Conservation (phyloP, 1,140 invertebrate genomes). For the Drosophila triauraria region DNA sequence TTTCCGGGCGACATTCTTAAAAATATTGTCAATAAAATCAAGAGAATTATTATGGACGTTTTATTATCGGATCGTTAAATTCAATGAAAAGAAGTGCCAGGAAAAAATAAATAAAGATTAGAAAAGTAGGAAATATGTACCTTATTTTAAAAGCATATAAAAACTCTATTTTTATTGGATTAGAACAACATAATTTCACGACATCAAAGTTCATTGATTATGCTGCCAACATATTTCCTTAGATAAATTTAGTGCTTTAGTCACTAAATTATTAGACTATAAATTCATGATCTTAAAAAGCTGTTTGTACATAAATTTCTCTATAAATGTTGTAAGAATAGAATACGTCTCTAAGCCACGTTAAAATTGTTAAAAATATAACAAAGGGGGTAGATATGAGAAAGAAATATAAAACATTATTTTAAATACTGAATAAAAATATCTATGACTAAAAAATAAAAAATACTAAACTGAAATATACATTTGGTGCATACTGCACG, state of each 20-base stretch:
- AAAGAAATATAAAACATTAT: no score
- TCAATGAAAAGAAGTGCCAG: neutral
- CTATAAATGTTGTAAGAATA: no score
- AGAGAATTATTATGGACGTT: slow-evolving; percentile 50
- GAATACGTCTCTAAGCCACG: no score
- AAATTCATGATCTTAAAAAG: neutral
- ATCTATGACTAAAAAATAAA: no score
- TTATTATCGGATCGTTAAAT: slow-evolving; percentile 48
- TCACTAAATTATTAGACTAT: neutral
- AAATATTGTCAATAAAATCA: slow-evolving; percentile 35
- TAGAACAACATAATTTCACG: neutral
- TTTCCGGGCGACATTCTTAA: slow-evolving; percentile 21
- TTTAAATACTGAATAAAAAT: no score
- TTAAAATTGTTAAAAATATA: no score
- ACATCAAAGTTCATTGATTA: neutral
- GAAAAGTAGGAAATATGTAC: neutral
- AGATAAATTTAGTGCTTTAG: neutral
- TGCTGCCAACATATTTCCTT: no score
- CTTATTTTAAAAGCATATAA: neutral
- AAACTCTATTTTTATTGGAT: neutral
- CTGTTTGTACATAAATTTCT: neutral
- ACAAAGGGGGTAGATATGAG: no score
- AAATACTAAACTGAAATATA: no score
- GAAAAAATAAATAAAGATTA: neutral
- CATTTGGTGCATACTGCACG: no score